Evolutionary conservation across 1,140 invertebrate species (phyloP), one percentile per base, ranked within the genome.

Genomic region (Frieseomelitta varia): DNA sequence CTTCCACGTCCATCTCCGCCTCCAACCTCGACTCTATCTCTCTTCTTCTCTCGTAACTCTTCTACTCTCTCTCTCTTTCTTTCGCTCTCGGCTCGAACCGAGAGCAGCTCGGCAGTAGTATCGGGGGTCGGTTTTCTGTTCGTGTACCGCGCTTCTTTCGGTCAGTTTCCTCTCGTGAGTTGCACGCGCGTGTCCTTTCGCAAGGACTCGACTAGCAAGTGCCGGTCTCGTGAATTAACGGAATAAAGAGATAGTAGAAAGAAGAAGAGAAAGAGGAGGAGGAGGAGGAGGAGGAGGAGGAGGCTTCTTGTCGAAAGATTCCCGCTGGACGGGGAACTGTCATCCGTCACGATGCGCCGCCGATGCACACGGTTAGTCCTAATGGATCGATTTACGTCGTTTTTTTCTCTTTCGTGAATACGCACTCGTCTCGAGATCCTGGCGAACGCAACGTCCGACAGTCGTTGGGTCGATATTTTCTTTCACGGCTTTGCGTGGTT

Each of bases 121-220:
- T 90, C 88, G 87, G 87, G 91, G 90, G 85, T 92, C 85, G 90
- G 34, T 90, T 91, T 86, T 87, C 90, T 90, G 89, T 84, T n/a
- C 67, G 80, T 76, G 88, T 81, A 87, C 81, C 88, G 81, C 89
- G 91, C 88, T 92, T 93, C 93, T 92, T 92, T 93, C 91, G 92
- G 87, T 93, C 92, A 94, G 93, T 94, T 90, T 90, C 85, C 88
- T 89, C 85, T 67, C 85, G 85, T 75, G 88, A 85, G 88, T 75
- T 85, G 72, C 77, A 86, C 83, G 88, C 85, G 89, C 86, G 83
- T 71, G 86, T 90, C 69, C 85, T 79, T 87, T 79, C 85, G 86
- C 78, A 63, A 89, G 78, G 79, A 88, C 61, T 72, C 53, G 75
- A 63, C 65, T 69, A 27, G 51, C 39, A 47, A 47, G 87, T 83